These are phyloP conservation scores for Temnopleurus reevesii DNA, from an alignment of 53 echinoderm and acorn worm species.

Conservation along the genomic window DNA sequence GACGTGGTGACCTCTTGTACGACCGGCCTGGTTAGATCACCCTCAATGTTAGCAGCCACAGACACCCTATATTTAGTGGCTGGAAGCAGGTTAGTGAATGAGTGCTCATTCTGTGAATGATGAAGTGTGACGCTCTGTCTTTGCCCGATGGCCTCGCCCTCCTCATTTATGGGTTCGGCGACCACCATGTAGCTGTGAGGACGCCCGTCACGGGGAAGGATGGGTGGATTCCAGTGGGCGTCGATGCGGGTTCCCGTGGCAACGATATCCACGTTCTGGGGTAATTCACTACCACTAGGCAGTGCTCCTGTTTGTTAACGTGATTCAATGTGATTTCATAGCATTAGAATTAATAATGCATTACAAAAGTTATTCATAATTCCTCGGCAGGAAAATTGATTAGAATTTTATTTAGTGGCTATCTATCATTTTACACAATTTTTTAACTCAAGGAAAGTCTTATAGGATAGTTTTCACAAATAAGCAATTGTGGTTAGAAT, in stretches of 20 bases:
- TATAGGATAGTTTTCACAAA: no score
- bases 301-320: slow-evolving; percentile 7
- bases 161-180: slow-evolving; percentile 2
- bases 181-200: slow-evolving; percentile 38
- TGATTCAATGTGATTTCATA: not conserved
- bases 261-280: slow-evolving; percentile 20
- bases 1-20: not conserved
- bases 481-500: no score
- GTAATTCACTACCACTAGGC: not conserved
- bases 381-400: no score
- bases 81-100: slow-evolving; percentile 23
- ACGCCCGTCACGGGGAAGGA: not conserved
- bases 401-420: no score
- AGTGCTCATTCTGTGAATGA: slow-evolving; percentile 33
- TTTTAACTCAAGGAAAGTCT: no score
- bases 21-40: not conserved
- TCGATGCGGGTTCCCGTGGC: slow-evolving; percentile 48
- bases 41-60: slow-evolving; percentile 23
- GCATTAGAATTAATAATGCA: no score
- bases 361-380: no score
- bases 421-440: no score
- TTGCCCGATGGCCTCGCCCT: not conserved
- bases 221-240: slow-evolving; percentile 18
- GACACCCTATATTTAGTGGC: slow-evolving; percentile 34
- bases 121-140: slow-evolving; percentile 29